phyloP scores from a whole-genome alignment of 2,888 invertebrate species.

The Osmoderma eremita region DNA sequence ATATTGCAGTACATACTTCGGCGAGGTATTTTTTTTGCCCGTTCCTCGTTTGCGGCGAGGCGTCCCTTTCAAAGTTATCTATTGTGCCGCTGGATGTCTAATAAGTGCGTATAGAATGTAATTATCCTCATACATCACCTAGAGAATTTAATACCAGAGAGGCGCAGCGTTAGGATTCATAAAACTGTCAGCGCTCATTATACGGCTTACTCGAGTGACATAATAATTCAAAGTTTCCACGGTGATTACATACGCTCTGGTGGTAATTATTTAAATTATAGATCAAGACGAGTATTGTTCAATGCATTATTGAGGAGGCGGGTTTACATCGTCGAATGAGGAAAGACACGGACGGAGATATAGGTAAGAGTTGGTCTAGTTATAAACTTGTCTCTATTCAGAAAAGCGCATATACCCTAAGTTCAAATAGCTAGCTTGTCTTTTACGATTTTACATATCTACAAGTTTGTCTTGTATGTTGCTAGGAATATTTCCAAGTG shows the following conservation, averaged over 20 bases:
- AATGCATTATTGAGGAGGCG: slow-evolving; percentile 14
- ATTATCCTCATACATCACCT: slow-evolving; percentile 47
- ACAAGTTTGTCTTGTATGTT: too few species aligned
- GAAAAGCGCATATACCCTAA: too few species aligned
- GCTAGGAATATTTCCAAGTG: too few species aligned
- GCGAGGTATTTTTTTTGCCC: not conserved
- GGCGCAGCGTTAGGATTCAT: slow-evolving; percentile 1
- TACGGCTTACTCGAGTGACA: slow-evolving; percentile 4
- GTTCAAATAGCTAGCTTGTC: too few species aligned
- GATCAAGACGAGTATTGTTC: slow-evolving; percentile 12
- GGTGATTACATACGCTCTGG: slow-evolving; percentile 1
- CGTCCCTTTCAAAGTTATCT: slow-evolving; percentile 21
- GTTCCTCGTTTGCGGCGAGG: slow-evolving; percentile 10
- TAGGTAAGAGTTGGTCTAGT: too few species aligned
- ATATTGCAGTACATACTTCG: not conserved
- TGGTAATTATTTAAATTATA: slow-evolving; percentile 27
- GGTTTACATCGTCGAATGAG: too few species aligned
- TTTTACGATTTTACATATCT: too few species aligned
- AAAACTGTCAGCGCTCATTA: slow-evolving; percentile 14
- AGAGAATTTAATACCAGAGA: slow-evolving; percentile 48
- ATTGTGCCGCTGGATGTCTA: slow-evolving; percentile 33
- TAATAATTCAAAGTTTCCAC: slow-evolving; percentile 5
- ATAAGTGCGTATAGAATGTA: slow-evolving; percentile 42
- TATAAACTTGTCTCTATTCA: too few species aligned
- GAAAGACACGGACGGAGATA: too few species aligned